A percentile compares a stretch with the other conserved stretches of the same genome.
Evolutionary conservation across 2,113 vertebrate genomes (phyloP).

Genomic region (Pelecanoides urinatrix): DNA sequence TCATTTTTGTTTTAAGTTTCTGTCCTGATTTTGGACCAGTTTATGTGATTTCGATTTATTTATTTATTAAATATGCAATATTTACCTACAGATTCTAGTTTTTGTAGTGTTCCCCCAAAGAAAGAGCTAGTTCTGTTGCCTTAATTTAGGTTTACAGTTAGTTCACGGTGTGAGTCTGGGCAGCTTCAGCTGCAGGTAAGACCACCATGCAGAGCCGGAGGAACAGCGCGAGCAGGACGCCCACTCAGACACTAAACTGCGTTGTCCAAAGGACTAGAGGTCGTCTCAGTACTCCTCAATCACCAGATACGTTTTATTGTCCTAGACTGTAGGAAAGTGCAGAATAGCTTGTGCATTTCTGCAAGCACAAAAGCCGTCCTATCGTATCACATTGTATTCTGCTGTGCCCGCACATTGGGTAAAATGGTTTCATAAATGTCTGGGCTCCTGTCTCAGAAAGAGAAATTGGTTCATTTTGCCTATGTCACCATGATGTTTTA

Average conservation of each 20-base stretch:
- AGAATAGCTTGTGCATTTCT: neutral
- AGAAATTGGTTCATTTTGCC: neutral
- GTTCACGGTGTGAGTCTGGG: neutral
- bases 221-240: fast-evolving
- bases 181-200: neutral
- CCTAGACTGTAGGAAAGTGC: neutral
- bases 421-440: neutral
- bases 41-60: neutral
- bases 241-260: neutral
- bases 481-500: neutral
- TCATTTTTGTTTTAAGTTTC: neutral
- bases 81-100: neutral
- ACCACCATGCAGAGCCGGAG: neutral
- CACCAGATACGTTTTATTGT: neutral
- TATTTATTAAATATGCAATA: neutral
- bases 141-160: neutral
- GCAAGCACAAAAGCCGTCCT: neutral
- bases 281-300: neutral
- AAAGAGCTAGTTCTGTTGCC: neutral
- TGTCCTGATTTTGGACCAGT: neutral
- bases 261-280: neutral
- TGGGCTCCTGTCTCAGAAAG: neutral
- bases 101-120: neutral
- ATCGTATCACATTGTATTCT: neutral
- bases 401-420: neutral